Percentiles rank a stretch among this genome's conserved stretches.
phyloP scores from a whole-genome alignment of 2,797 vertebrate genomes.

The Spheniscus humboldti region DNA sequence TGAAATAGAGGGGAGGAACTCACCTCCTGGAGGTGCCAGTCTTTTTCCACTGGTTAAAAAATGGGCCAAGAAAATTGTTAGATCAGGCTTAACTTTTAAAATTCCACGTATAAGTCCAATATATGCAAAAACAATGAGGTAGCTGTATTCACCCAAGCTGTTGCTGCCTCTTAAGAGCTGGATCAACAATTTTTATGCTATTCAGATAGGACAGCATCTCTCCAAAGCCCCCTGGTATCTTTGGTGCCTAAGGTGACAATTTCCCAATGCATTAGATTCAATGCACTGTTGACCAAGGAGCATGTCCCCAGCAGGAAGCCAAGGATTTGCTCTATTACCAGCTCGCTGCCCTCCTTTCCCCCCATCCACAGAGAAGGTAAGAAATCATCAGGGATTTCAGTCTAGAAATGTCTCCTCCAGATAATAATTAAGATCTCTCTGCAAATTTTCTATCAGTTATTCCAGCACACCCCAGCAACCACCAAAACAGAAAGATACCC shows the following conservation, averaged over 20 bases:
- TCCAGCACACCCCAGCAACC: not conserved
- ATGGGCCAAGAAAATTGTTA: not conserved
- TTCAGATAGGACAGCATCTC: not conserved
- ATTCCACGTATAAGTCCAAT: not conserved
- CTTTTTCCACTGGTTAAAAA: not conserved
- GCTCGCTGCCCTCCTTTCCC: not conserved
- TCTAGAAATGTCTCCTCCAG: not conserved
- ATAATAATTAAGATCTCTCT: not conserved
- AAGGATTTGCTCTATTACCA: not conserved
- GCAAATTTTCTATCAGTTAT: not conserved
- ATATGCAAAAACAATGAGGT: not conserved
- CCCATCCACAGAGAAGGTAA: not conserved
- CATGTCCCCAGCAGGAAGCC: not conserved
- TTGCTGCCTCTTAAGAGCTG: not conserved
- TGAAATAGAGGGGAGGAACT: not conserved
- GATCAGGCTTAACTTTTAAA: not conserved
- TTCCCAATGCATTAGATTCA: not conserved
- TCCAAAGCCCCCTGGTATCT: not conserved
- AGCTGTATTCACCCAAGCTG: not conserved
- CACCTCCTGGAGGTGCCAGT: not conserved
- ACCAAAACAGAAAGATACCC: not conserved
- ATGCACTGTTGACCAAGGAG: not conserved
- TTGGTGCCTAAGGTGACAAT: not conserved
- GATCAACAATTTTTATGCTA: fast-evolving
- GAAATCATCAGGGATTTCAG: not conserved